phyloP scores from a whole-genome alignment of 2,113 vertebrate species.

The Leptosomus discolor region DNA sequence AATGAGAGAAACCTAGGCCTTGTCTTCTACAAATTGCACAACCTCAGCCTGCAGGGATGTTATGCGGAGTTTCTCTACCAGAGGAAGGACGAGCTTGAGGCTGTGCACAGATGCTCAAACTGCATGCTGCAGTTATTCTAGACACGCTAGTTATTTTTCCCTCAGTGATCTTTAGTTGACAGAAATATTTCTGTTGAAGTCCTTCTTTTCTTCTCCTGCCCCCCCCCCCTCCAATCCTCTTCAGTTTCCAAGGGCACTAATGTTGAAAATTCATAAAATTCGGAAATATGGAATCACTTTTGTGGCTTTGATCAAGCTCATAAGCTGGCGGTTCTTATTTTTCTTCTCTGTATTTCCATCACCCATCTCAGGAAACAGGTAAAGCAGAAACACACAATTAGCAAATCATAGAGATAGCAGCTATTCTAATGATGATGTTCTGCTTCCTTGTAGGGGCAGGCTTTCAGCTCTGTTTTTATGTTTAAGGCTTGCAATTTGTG shows the following conservation, averaged over 20 bases:
- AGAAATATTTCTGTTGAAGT: neutral
- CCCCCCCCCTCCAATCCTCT: neutral
- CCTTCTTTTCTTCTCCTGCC: neutral
- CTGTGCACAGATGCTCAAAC: neutral
- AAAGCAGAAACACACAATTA: slow-evolving; percentile 15
- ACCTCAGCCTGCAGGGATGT: neutral
- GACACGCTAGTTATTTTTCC: neutral
- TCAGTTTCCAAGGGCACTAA: neutral
- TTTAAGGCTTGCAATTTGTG: neutral
- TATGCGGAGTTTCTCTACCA: neutral
- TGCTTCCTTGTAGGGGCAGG: slow-evolving; percentile 2
- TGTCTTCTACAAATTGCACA: neutral
- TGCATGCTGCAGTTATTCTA: neutral
- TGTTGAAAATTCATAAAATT: neutral
- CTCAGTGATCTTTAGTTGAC: neutral
- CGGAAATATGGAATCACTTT: neutral
- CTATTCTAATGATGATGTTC: neutral
- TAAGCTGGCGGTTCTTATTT: neutral
- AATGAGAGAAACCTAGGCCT: neutral
- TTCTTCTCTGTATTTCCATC: neutral
- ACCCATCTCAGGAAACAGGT: slow-evolving; percentile 26
- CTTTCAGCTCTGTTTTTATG: neutral
- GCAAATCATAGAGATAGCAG: slow-evolving; percentile 45
- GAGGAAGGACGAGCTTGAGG: neutral
- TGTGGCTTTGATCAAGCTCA: neutral